phyloP scores from a whole-genome alignment of 2,888 invertebrate genomes.

The Erebia epiphron region DNA sequence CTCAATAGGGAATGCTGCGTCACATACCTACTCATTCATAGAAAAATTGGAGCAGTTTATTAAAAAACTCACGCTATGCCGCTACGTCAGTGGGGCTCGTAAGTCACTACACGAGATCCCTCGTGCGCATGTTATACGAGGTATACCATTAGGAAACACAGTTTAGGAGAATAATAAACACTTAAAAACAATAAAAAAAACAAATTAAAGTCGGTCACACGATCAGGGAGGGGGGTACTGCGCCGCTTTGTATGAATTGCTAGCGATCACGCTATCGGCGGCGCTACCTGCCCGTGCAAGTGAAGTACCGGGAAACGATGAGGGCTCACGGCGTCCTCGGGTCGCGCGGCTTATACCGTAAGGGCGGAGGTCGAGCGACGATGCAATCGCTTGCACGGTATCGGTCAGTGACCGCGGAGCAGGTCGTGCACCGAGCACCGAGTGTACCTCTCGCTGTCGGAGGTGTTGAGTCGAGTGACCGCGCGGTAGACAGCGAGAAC shows the following conservation, averaged over 20 bases:
- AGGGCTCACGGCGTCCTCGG: conserved; percentile 38
- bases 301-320: conserved; percentile 37
- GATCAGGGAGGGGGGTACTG: conserved; percentile 52
- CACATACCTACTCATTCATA: conserved; percentile 41
- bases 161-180: conserved; percentile 75
- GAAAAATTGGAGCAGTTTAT: conserved; percentile 49
- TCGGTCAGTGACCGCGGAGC: conserved; percentile 74
- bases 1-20: conserved; percentile 30
- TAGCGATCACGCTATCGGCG: conserved; percentile 69
- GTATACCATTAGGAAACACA: conserved; percentile 66
- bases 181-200: conserved; percentile 74
- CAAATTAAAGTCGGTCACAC: conserved; percentile 74
- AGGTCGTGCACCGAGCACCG: conserved; percentile 54
- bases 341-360: conserved; percentile 48
- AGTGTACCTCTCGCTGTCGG: conserved; percentile 65
- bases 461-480: conserved; percentile 63
- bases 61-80: conserved; percentile 50
- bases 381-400: conserved; percentile 48
- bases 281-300: conserved; percentile 59
- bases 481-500: conserved; percentile 51
- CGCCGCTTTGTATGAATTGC: conserved; percentile 65
- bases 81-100: conserved; percentile 45
- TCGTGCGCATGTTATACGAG: conserved; percentile 49
- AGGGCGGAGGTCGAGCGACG: conserved; percentile 49
- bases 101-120: conserved; percentile 51